Evolutionary conservation across 92 coral and sea anemone species (phyloP), one percentile per base, ranked within the genome.

Genomic region (Nematostella vectensis): DNA sequence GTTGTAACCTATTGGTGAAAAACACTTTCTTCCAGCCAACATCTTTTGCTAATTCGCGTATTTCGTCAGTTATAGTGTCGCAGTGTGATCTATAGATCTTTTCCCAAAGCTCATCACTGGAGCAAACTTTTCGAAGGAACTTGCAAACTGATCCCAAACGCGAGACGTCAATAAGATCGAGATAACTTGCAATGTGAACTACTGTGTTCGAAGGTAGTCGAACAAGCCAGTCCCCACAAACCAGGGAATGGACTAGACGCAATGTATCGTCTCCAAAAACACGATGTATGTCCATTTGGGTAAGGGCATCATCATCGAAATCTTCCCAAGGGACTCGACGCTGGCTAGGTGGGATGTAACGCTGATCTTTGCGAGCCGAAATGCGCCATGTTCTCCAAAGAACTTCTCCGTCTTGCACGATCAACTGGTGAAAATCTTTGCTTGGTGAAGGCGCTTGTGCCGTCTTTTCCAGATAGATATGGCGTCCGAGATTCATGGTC

Each of bases 371-470:
- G 27, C 98, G 65, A 29, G 86, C 45, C 6, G 98, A 81, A 48
- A 91, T 72, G 59, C 77, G 74, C 98, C 98, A 91, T 13, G 96
- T 88, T 77, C 98, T 59, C 82, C 87, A 72, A 29, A 78, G 75
- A 42, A 91, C 98, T 59, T 81, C 83, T n/a, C 63, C 81, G 36
- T 78, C 94, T 28, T 75, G 85, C 28, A 91, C 93, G 55, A 91
- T 75, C 51, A 91, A 71, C 51, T 91, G 98, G 47, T 91, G 93
- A 47, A 91, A 91, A 64, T 91, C 98, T 68, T 91, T 91, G 69
- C 98, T 91, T 49, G 98, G 98, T 31, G 98, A 70, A 27, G 98
- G 98, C 38, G 98, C 98, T 65, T 91, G 96, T 31, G 83, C 88
- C 3, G 96, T 86, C 58, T 75, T 91, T 66, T 91, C 98, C 27